These are phyloP conservation scores for Dromiciops gliroides DNA, from an alignment of 2,113 vertebrate genomes.

Conservation along the genomic window DNA sequence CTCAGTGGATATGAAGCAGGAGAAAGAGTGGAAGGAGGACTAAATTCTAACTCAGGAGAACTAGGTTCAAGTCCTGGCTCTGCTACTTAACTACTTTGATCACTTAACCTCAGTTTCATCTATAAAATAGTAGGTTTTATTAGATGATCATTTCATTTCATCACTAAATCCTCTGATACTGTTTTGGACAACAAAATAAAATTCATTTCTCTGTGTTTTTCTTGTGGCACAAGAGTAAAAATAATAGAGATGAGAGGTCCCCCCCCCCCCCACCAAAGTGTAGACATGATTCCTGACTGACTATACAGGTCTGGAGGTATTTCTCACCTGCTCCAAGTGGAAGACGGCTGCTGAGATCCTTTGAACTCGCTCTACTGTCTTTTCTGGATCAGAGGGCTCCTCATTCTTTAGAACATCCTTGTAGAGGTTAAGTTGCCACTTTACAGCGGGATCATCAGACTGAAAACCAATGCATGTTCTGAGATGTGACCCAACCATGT, in stretches of 20 bases:
- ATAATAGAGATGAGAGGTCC: neutral
- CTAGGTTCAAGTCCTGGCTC: neutral
- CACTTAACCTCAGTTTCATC: neutral
- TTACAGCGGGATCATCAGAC: constrained; percentile 97
- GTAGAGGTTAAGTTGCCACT: constrained; percentile 98
- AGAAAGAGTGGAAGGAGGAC: neutral
- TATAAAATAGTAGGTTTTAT: neutral
- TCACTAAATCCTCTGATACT: neutral
- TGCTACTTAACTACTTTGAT: neutral
- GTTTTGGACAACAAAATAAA: neutral
- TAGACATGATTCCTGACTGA: neutral
- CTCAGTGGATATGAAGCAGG: neutral
- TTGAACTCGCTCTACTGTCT: constrained; percentile 94
- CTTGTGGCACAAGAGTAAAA: neutral
- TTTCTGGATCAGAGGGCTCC: constrained; percentile 90
- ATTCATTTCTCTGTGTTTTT: neutral
- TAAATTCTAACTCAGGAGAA: neutral
- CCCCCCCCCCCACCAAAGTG: neutral
- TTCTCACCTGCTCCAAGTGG: constrained; percentile 91
- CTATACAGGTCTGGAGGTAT: neutral
- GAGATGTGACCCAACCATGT: neutral
- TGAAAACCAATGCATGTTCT: constrained; percentile 75
- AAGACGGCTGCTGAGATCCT: constrained; percentile 97
- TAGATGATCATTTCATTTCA: neutral
- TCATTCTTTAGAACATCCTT: constrained; percentile 92